Conservation (phyloP, 2,113 vertebrate genomes). For the Zapornia atra region DNA sequence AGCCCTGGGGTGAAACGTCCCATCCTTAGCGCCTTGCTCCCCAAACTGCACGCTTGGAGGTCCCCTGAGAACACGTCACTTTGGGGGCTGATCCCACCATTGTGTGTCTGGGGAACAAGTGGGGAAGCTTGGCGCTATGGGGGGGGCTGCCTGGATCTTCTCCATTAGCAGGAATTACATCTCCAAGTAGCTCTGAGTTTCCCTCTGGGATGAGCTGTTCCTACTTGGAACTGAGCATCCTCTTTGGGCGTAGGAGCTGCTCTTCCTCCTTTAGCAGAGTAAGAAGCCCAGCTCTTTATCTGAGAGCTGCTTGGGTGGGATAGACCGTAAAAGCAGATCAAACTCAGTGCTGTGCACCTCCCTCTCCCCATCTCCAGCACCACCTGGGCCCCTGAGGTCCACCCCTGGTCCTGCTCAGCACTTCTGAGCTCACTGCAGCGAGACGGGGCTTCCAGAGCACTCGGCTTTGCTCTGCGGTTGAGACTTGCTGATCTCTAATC, state of each 20-base stretch:
- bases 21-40: background rate
- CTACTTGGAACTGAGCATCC: background rate
- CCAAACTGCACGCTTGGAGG: background rate
- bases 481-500: background rate
- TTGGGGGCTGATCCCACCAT: background rate
- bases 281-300: background rate
- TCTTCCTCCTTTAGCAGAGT: background rate
- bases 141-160: background rate
- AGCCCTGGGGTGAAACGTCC: background rate
- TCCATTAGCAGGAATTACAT: background rate
- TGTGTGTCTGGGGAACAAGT: background rate
- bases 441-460: background rate
- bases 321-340: background rate
- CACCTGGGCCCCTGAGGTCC: background rate
- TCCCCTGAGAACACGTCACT: fast-evolving
- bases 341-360: background rate
- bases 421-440: background rate
- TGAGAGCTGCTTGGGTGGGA: background rate
- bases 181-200: background rate
- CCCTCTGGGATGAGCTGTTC: background rate
- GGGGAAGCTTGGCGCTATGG: too few species aligned
- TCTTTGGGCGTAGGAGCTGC: background rate
- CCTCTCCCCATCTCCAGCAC: background rate
- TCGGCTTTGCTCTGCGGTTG: background rate
- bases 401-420: background rate